Percentiles rank a stretch among this genome's conserved stretches.
These are phyloP conservation scores for Megaleporinus macrocephalus DNA, from an alignment of 2,113 vertebrate genomes.

Conservation along the genomic window DNA sequence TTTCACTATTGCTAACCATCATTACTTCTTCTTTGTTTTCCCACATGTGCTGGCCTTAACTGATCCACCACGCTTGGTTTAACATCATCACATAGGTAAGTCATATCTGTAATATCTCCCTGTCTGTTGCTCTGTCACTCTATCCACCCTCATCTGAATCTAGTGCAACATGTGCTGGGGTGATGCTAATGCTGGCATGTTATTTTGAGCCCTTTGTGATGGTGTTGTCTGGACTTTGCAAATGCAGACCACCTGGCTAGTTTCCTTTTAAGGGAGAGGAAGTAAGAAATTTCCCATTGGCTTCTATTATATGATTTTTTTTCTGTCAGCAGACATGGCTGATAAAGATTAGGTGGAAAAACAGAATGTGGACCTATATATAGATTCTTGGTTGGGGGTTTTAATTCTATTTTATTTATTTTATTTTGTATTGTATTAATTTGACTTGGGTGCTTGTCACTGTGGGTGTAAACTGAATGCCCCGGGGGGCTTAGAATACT, in stretches of 20 bases:
- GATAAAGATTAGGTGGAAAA: background rate
- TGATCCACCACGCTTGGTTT: conserved; percentile 34
- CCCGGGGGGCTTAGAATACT: conserved; percentile 5
- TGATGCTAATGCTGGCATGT: conserved; percentile 6
- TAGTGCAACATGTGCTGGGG: conserved; percentile 1
- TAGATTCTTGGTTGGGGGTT: conserved; percentile 1
- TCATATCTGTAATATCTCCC: conserved; percentile 49
- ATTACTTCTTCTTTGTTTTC: conserved; percentile 52
- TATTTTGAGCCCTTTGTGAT: conserved; percentile 9
- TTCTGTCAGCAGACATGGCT: no score
- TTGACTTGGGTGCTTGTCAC: conserved; percentile 13
- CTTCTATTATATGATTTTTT: no score
- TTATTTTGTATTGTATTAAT: conserved; percentile 44
- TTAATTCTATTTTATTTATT: conserved; percentile 36
- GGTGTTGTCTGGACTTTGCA: background rate
- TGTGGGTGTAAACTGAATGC: conserved; percentile 20
- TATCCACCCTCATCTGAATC: conserved; percentile 25
- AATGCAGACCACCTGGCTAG: background rate
- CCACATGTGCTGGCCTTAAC: conserved; percentile 49
- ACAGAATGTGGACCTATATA: no score
- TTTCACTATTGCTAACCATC: conserved; percentile 42
- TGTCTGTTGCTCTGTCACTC: conserved; percentile 34
- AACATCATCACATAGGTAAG: conserved; percentile 60
- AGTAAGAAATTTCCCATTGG: background rate
- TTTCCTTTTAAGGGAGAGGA: background rate